Base-by-base conservation (phyloP, 2,888 invertebrate genomes). In the Himalopsyche kuldschensis region DNA sequence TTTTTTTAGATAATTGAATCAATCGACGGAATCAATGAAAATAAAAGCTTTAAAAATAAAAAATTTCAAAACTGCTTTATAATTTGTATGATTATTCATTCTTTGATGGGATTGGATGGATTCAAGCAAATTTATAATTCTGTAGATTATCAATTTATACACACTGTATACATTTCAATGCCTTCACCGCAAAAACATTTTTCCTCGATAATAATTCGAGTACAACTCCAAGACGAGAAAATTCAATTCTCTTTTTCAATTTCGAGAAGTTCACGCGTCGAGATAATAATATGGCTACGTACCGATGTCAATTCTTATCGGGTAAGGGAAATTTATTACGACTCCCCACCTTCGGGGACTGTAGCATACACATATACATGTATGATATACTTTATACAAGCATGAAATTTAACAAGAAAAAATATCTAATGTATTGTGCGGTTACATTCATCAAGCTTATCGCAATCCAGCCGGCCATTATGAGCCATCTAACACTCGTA, bases 301-400 rank as follows among this genome's bases (percentile, higher is more conserved):
- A 63, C 78, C 82, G 78, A 41, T 63, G 82, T 82, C 79, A 78
- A 82, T 82, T 82, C 79, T 82, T 82, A 82, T 82, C 82, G 46
- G 69, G 75, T 78, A 82, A 79, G 78, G 79, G 69, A 46, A 82
- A 82, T 82, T 82, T 82, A 82, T 82, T 82, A 46, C 82, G 78
- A 75, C 69, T 79, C 78, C 78, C 78, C 46, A 32, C 75, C 75
- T 75, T 30, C 41, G 31, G 31, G 32, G 75, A n/a, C 31, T 30
- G 10, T 6, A 31, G 15, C 5, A 31, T 30, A 31, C 20, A 69
- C 0, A 41, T 15, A 41, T 41, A 11, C 10, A 41, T 41, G 15
- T 41, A 41, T 41, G 15, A 41, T 41, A 41, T 41, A 41, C 41
- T 15, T 11, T 41, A 41, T 55, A 55, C 10, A 20, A 20, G 55